Evolutionary conservation across 2,888 invertebrate species (phyloP).

Genomic region (Scaptomyza reducta): DNA sequence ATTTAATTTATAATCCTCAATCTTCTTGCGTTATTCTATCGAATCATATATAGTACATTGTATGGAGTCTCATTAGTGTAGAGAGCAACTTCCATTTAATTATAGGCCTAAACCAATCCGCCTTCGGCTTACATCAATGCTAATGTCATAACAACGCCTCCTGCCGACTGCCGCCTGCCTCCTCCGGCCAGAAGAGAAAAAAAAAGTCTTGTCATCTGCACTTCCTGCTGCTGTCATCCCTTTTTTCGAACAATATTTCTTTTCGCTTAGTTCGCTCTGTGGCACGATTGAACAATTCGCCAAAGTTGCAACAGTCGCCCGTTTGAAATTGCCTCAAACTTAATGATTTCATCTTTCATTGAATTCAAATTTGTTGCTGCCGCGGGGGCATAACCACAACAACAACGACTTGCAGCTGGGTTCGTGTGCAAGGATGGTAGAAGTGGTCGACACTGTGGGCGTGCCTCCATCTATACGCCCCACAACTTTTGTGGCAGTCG

Average conservation of each 20-base stretch:
- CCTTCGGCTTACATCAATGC: slow-evolving; percentile 16
- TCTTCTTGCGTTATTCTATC: not conserved
- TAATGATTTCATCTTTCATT: slow-evolving; percentile 83
- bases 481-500: slow-evolving; percentile 34
- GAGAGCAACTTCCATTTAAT: slow-evolving; percentile 5
- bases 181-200: not conserved
- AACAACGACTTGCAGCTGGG: slow-evolving; percentile 42
- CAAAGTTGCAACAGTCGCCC: slow-evolving; percentile 14
- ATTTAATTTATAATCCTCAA: not conserved
- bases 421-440: slow-evolving; percentile 32
- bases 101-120: not conserved
- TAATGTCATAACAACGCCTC: slow-evolving; percentile 37
- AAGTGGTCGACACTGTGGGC: slow-evolving; percentile 55
- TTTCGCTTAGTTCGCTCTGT: not conserved
- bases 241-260: slow-evolving; percentile 21
- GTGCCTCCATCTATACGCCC: slow-evolving; percentile 69
- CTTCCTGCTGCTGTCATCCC: slow-evolving; percentile 38
- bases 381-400: slow-evolving; percentile 22
- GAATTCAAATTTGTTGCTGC: slow-evolving; percentile 75
- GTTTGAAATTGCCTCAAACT: slow-evolving; percentile 68
- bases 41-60: not conserved
- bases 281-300: slow-evolving; percentile 37
- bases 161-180: not conserved
- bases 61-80: not conserved
- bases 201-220: slow-evolving; percentile 14